Percentiles rank a stretch among this genome's conserved stretches.
Evolutionary conservation across 2,797 vertebrate genomes (phyloP).

Genomic region (Furcifer pardalis): DNA sequence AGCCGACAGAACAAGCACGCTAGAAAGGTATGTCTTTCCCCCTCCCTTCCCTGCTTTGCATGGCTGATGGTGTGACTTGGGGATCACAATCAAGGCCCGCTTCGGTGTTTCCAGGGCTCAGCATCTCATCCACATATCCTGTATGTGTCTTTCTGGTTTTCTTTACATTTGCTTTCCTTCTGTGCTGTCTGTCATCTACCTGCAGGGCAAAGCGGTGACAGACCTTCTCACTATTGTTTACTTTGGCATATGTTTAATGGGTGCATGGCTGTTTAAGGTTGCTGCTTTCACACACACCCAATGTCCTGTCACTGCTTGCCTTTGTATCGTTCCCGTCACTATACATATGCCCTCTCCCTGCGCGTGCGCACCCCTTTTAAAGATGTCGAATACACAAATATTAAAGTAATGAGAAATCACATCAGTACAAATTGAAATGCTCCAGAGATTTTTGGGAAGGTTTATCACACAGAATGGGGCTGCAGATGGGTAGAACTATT

Average conservation of each 20-base stretch:
- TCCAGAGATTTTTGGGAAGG: slow-evolving; percentile 69
- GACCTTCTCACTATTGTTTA: slow-evolving; percentile 75
- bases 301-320: slow-evolving; percentile 1
- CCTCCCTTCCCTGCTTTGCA: slow-evolving; percentile 75
- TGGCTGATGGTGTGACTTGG: slow-evolving; percentile 81
- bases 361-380: slow-evolving; percentile 53
- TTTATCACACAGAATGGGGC: slow-evolving; percentile 67
- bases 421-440: slow-evolving; percentile 60
- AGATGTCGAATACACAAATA: slow-evolving; percentile 73
- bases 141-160: slow-evolving; percentile 69
- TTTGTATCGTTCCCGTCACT: slow-evolving; percentile 61
- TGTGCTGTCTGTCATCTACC: slow-evolving; percentile 76
- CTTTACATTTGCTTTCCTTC: slow-evolving; percentile 76
- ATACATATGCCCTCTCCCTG: slow-evolving; percentile 15
- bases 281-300: not conserved
- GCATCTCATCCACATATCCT: slow-evolving; percentile 72
- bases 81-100: slow-evolving; percentile 75
- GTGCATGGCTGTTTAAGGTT: slow-evolving; percentile 69
- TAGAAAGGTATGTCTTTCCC: slow-evolving; percentile 84
- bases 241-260: slow-evolving; percentile 79
- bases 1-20: slow-evolving; percentile 83
- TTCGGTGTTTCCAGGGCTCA: slow-evolving; percentile 74
- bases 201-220: slow-evolving; percentile 78
- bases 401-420: slow-evolving; percentile 72
- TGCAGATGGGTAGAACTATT: slow-evolving; percentile 68